Conservation (phyloP, 2,113 vertebrate genomes). For the Eupsittula cactorum region DNA sequence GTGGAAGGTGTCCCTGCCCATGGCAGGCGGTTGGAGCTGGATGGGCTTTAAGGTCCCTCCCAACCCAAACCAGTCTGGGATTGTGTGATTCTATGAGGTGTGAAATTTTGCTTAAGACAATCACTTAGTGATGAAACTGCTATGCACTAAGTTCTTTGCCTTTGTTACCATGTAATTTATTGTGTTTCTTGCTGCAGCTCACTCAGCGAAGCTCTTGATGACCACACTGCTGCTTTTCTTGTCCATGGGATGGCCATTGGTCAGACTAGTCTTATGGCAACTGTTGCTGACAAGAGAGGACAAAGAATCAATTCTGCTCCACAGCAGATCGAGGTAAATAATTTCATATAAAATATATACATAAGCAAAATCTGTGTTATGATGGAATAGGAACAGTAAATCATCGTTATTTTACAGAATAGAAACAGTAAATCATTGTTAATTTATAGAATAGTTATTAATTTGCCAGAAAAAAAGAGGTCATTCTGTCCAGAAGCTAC, state of each 20-base stretch:
- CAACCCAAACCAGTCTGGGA: neutral
- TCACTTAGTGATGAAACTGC: neutral
- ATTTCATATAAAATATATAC: neutral
- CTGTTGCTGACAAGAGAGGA: slow-evolving; percentile 80
- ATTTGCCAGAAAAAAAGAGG: neutral
- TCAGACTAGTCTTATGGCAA: slow-evolving; percentile 87
- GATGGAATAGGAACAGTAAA: neutral
- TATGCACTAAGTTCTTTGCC: neutral
- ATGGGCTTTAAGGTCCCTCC: neutral
- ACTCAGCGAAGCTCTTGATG: slow-evolving; percentile 80
- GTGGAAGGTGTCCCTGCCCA: neutral
- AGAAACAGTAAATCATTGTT: neutral
- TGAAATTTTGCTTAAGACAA: neutral
- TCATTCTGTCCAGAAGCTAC: neutral
- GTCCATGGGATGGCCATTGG: slow-evolving; percentile 85
- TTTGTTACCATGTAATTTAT: neutral
- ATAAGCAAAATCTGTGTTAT: neutral
- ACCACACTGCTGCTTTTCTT: slow-evolving; percentile 83
- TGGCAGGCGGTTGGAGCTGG: neutral
- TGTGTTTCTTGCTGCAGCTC: slow-evolving; percentile 63
- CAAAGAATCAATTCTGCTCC: slow-evolving; percentile 83
- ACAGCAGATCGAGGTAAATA: slow-evolving; percentile 88
- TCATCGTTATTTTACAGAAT: neutral
- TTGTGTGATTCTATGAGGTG: neutral
- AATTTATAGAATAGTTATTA: neutral